Conservation (phyloP, 2,113 vertebrate genomes). For the Mesocricetus auratus region DNA sequence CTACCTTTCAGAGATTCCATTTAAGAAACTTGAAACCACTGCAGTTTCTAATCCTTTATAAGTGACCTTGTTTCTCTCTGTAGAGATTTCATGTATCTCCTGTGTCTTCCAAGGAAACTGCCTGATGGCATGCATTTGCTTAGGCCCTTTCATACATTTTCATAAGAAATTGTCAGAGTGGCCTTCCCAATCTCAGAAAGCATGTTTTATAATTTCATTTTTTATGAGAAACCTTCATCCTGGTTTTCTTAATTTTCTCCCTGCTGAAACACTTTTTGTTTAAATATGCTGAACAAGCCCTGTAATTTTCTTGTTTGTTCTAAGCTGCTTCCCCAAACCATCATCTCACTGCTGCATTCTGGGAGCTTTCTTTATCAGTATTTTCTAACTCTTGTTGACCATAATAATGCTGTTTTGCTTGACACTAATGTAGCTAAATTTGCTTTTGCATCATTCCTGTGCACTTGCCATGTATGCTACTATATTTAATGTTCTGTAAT, state of each 20-base stretch:
- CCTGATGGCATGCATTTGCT: not conserved
- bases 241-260: not conserved
- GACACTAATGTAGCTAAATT: constrained; percentile 21
- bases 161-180: not conserved
- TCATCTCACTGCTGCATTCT: not conserved
- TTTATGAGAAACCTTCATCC: not conserved
- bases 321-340: not conserved
- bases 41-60: not conserved
- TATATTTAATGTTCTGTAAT: not conserved
- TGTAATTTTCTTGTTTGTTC: not conserved
- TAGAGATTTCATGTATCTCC: not conserved
- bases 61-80: not conserved
- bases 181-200: not conserved
- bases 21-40: not conserved
- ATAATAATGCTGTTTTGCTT: not conserved
- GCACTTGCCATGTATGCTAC: not conserved
- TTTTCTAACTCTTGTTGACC: not conserved
- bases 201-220: not conserved
- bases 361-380: constrained; percentile 11
- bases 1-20: not conserved
- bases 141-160: not conserved
- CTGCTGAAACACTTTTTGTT: constrained; percentile 2
- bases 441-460: not conserved
- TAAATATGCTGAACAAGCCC: not conserved
- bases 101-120: not conserved